A percentile compares a stretch with the other conserved stretches of the same genome.
These are phyloP conservation scores for Cerceris ruficornis DNA, from an alignment of 2,888 invertebrate species.

Conservation along the genomic window DNA sequence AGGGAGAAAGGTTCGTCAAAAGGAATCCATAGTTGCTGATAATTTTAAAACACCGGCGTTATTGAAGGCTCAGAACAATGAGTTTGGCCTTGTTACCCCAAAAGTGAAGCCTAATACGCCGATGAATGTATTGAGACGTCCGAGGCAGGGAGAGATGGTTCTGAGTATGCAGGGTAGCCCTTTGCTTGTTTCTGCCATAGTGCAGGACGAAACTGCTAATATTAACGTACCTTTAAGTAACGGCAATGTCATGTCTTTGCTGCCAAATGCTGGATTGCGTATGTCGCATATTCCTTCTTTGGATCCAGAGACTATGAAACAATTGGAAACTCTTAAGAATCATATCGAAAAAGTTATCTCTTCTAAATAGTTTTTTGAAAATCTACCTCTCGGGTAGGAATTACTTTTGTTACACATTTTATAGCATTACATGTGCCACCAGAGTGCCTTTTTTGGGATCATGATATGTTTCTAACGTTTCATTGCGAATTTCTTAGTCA, in stretches of 20 bases:
- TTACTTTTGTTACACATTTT: too few species aligned
- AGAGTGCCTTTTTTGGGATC: not conserved
- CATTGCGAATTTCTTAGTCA: constrained; percentile 11
- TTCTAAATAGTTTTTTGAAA: constrained; percentile 33
- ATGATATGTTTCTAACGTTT: not conserved
- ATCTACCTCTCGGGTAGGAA: too few species aligned
- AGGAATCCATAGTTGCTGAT: constrained; percentile 24
- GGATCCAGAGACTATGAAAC: constrained; percentile 75
- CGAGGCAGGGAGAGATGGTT: constrained; percentile 86
- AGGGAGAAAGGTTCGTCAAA: constrained; percentile 4
- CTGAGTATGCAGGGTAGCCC: constrained; percentile 88
- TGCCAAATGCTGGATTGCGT: constrained; percentile 83
- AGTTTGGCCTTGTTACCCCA: constrained; percentile 73
- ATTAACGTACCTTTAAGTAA: constrained; percentile 87
- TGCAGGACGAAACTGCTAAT: constrained; percentile 84
- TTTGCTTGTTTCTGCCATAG: constrained; percentile 83
- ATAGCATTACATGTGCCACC: not conserved
- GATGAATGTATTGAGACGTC: constrained; percentile 85
- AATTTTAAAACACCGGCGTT: constrained; percentile 70
- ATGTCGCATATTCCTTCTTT: constrained; percentile 81
- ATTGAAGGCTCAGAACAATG: constrained; percentile 27
- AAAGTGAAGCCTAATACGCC: constrained; percentile 86
- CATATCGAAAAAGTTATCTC: constrained; percentile 74
- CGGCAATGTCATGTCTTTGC: constrained; percentile 85
- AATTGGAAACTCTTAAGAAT: constrained; percentile 72